Evolutionary conservation across 2,888 invertebrate genomes (phyloP), one percentile per base, ranked within the genome.

Genomic region (Drosophila paranaensis): DNA sequence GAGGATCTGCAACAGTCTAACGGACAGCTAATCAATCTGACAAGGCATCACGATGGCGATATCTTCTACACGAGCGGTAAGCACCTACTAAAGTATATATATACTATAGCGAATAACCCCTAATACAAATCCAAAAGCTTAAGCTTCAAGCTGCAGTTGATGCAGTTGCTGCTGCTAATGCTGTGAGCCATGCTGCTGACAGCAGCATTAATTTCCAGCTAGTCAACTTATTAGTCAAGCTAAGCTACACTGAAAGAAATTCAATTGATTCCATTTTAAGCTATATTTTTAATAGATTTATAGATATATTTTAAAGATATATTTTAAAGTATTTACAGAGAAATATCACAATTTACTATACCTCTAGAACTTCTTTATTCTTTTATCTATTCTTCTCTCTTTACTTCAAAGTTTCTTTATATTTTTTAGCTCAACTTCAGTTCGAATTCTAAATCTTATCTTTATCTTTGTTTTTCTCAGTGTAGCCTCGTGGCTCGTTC

Each of bases 21-120:
- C 66, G 88, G 90, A 50, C 90, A 88, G 77, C 78, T 90, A 82
- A 87, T 92, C 73, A 93, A 93, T 90, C 89, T 93, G 88, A 93
- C 93, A 50, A 89, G 93, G 80, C 92, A 93, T 79, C 92, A 93
- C 88, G 92, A 92, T 74, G 93, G 93, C 64, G 93, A 93, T 87
- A 81, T 92, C 56, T 93, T 93, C 82, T 90, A 87, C 69, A 91
- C 92, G 48, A 91, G 81, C 78, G 93, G 93, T 93, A 83, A 91
- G 91, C 90, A 61, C 9, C 57, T 42, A 56, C 46, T 40, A 16
- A 13, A 43, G 43, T 25, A 43, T n/a, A 54, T 25, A 54, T 20
- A 20, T 20, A 54, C 27, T n/a, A 40, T 14, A 45, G 20, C 20
- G 20, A 20, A 20, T 50, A 50, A 35, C 42, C 55, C 55, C 53